Percentiles rank a stretch among this genome's conserved stretches.
Conservation (phyloP, 2,113 vertebrate species). For the Albula goreensis region DNA sequence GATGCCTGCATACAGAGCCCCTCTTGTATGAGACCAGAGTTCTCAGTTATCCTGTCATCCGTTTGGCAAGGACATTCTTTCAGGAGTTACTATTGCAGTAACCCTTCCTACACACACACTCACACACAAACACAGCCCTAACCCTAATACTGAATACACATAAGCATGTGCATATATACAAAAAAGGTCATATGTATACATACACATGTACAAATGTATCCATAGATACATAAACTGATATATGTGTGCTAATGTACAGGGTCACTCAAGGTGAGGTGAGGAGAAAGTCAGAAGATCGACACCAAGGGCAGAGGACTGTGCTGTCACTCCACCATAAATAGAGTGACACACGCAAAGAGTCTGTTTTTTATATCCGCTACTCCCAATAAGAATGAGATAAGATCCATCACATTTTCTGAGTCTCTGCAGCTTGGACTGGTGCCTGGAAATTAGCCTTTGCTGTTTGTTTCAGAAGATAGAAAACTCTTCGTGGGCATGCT, state of each 20-base stretch:
- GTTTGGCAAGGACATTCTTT: no score
- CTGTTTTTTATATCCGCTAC: not conserved
- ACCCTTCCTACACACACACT: not conserved
- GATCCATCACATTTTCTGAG: not conserved
- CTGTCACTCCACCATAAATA: not conserved
- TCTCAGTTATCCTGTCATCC: no score
- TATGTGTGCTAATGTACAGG: not conserved
- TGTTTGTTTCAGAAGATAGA: constrained; percentile 97
- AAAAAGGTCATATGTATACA: not conserved
- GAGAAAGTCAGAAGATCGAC: not conserved
- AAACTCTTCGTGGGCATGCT: constrained; percentile 99
- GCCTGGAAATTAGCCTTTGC: constrained; percentile 51
- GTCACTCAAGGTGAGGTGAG: not conserved
- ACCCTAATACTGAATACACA: no score
- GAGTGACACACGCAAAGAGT: not conserved
- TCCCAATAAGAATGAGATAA: not conserved
- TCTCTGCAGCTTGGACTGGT: not conserved
- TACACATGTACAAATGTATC: no score
- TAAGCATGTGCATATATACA: no score
- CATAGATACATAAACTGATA: not conserved
- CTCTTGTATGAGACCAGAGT: no score
- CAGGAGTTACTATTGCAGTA: not conserved
- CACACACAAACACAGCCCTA: not conserved
- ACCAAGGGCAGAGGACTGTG: not conserved
- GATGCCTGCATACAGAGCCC: not conserved